Percentiles rank a stretch among this genome's conserved stretches.
These are phyloP conservation scores for Malurus splendens DNA, from an alignment of 2,797 vertebrate species.

Conservation along the genomic window DNA sequence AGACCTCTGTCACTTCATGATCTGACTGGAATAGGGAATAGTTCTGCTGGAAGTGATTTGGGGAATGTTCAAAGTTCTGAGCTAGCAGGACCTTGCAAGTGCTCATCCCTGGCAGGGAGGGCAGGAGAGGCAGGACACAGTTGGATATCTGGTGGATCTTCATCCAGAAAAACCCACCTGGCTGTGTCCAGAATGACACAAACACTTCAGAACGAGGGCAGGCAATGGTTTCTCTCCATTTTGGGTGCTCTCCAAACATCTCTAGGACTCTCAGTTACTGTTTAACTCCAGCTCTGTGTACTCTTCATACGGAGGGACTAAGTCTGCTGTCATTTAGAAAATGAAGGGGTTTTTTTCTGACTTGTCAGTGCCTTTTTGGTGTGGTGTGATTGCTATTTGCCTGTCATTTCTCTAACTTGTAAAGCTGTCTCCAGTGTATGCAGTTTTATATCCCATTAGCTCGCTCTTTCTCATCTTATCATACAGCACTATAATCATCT, in stretches of 20 bases:
- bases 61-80: neutral
- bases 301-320: neutral
- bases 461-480: neutral
- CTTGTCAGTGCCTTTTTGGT: neutral
- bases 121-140: neutral
- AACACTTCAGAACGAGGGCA: neutral
- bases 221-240: neutral
- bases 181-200: neutral
- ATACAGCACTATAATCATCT: neutral
- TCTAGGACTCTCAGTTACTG: neutral
- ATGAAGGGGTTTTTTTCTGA: neutral
- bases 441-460: neutral
- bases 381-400: neutral
- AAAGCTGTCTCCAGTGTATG: neutral
- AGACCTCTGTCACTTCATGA: neutral
- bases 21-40: fast-evolving
- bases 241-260: neutral
- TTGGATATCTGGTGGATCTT: neutral
- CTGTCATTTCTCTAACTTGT: constrained; percentile 7
- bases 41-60: neutral
- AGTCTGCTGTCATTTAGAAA: constrained; percentile 7
- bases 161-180: neutral
- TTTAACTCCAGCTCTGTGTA: neutral
- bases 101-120: neutral
- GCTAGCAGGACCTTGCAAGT: neutral